Evolutionary conservation across 2,113 vertebrate genomes (phyloP).

Genomic region (Dermatemys mawii): DNA sequence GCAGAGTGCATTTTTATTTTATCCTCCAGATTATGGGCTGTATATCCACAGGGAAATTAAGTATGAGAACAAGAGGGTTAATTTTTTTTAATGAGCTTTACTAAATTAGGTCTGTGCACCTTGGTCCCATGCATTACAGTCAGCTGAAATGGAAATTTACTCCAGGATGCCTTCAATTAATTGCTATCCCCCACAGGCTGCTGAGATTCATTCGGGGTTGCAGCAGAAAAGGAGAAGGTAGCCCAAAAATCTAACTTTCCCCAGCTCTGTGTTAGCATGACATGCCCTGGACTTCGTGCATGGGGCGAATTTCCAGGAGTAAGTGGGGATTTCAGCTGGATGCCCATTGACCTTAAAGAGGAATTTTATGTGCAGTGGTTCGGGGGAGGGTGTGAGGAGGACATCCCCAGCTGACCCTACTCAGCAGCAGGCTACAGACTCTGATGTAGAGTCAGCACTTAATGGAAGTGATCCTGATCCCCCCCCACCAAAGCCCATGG

Average conservation of each 20-base stretch:
- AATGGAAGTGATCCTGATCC: background rate
- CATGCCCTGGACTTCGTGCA: constrained; percentile 47
- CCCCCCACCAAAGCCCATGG: background rate
- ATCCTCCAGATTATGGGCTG: background rate
- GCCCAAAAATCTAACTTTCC: constrained; percentile 34
- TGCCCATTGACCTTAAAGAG: background rate
- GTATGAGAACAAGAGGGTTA: constrained; percentile 6
- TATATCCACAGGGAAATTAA: constrained; percentile 4
- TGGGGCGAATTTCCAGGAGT: constrained; percentile 4
- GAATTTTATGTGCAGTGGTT: background rate
- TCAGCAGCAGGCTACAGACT: background rate
- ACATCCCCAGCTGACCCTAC: background rate
- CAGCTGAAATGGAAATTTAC: constrained; percentile 74
- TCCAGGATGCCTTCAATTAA: constrained; percentile 77
- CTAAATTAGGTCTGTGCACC: constrained; percentile 74
- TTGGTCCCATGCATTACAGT: constrained; percentile 64
- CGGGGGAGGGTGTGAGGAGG: background rate
- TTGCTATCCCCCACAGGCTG: constrained; percentile 61
- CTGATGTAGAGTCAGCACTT: background rate
- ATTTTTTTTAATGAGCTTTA: constrained; percentile 40
- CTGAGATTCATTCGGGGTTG: constrained; percentile 57
- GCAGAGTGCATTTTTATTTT: background rate
- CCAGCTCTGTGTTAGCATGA: background rate
- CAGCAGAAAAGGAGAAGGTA: constrained; percentile 65
- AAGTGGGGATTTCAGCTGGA: background rate